Base-by-base conservation (phyloP, 2,797 vertebrate species). In the Orientallactaga sibirica region DNA sequence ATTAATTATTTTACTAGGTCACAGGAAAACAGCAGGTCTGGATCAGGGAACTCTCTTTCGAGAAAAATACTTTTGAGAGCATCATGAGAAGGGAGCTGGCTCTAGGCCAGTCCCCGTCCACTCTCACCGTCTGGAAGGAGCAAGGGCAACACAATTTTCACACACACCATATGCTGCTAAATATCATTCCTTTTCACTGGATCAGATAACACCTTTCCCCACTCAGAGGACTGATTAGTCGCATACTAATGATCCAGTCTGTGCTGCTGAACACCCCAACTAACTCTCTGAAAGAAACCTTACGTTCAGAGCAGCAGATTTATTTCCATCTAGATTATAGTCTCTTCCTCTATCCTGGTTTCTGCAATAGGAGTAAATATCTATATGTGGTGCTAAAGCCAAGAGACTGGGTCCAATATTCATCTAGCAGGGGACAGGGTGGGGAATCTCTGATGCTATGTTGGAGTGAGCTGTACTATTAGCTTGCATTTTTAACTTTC, bases 1-100 rank as follows among this genome's bases (percentile, higher is more conserved):
- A 86, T 94, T 80, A 75, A 73, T 77, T 76, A 85, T 25, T 91
- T 94, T 71, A 76, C 22, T 27, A 85, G 81, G 62, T 70, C 79
- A 37, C 3, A 80, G 70, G 71, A 82, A 93, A 67, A 96, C 16
- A n/a, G 41, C 67, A 88, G 68, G 58, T 80, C 61, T 14, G 3
- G 0, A 22, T 25, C 8, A 7, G 16, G n/a, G 10, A 25, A 90
- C 58, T 41, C 64, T 86, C 90, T 91, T 92, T 82, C n/a, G 81
- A 86, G 73, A 81, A 86, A 48, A 92, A 91, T 7, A 12, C 58
- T 88, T 88, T 52, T 67, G 74, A 73, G 64, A 95, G 37, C 83
- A n/a, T n/a, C 55, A 29, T 0, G 5, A 41, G 33, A n/a, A 90
- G 78, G 16, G 15, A 81, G 43, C 43, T 90, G 74, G 55, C 33